A percentile compares a stretch with the other conserved stretches of the same genome.
Conservation (phyloP, 2,888 invertebrate genomes). For the Callyntrura guangdongensis region DNA sequence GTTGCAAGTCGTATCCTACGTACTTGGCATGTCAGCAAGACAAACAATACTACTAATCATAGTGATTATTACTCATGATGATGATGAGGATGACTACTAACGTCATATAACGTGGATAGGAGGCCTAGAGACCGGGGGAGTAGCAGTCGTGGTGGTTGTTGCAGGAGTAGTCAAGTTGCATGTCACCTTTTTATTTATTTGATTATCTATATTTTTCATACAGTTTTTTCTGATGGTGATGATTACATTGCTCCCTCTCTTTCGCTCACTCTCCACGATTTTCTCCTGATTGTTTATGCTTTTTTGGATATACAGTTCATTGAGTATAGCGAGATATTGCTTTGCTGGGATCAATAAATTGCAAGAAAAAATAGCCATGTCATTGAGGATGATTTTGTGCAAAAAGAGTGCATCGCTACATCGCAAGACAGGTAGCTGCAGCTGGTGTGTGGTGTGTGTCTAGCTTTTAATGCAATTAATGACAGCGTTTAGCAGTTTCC, state of each 20-base stretch:
- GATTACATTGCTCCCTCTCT: neutral
- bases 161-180: neutral
- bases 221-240: neutral
- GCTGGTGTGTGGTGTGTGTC: neutral
- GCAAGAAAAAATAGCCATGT: neutral
- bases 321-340: neutral
- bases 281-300: neutral
- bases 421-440: conserved; percentile 38
- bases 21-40: neutral
- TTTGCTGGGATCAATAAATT: too few species aligned
- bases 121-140: neutral
- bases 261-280: neutral
- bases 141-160: too few species aligned
- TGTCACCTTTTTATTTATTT: conserved; percentile 4
- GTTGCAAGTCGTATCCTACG: neutral
- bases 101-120: neutral
- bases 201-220: conserved; percentile 21
- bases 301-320: too few species aligned
- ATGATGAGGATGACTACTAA: neutral
- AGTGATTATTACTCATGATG: neutral
- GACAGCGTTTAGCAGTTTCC: conserved; percentile 44
- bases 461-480: conserved; percentile 11
- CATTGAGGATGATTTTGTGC: neutral
- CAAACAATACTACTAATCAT: neutral
- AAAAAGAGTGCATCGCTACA: too few species aligned